A percentile compares a stretch with the other conserved stretches of the same genome.
These are phyloP conservation scores for Lynx canadensis DNA, from an alignment of 2,113 vertebrate species.

Conservation along the genomic window DNA sequence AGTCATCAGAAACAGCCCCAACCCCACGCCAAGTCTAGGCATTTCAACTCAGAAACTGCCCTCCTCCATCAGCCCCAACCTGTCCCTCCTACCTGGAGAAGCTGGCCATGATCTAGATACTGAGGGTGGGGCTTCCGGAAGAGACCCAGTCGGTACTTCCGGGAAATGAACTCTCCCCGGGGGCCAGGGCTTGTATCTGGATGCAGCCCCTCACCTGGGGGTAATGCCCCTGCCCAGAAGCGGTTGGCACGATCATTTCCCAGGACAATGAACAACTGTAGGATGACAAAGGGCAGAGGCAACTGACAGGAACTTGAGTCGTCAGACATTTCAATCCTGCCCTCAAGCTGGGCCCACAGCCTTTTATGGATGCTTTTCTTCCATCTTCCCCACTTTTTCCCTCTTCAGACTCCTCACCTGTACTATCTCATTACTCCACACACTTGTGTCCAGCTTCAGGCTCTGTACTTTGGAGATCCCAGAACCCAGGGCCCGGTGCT, in stretches of 20 bases:
- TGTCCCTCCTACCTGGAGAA: slow-evolving; percentile 91
- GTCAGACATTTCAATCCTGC: background rate
- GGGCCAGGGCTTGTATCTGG: slow-evolving; percentile 87
- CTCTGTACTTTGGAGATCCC: slow-evolving; percentile 98
- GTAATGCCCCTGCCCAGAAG: slow-evolving; percentile 93
- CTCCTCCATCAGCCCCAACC: background rate
- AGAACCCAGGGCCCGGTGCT: slow-evolving; percentile 95
- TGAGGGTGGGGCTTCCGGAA: slow-evolving; percentile 90
- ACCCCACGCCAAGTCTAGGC: background rate
- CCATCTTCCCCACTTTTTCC: background rate
- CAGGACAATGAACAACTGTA: slow-evolving; percentile 95
- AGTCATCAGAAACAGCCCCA: background rate
- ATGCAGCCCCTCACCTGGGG: slow-evolving; percentile 85
- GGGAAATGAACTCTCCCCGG: slow-evolving; percentile 92
- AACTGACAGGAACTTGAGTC: background rate
- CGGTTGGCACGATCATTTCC: slow-evolving; percentile 95
- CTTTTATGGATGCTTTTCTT: background rate
- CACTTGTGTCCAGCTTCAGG: slow-evolving; percentile 96
- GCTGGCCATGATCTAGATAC: slow-evolving; percentile 89
- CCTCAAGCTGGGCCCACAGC: background rate
- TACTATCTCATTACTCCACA: slow-evolving; percentile 98
- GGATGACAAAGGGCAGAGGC: slow-evolving; percentile 18
- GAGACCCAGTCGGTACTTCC: slow-evolving; percentile 93
- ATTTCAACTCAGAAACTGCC: background rate
- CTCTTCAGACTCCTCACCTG: slow-evolving; percentile 87